Evolutionary conservation across 2,113 vertebrate species (phyloP), one percentile per base, ranked within the genome.

Genomic region (Eleginops maclovinus): DNA sequence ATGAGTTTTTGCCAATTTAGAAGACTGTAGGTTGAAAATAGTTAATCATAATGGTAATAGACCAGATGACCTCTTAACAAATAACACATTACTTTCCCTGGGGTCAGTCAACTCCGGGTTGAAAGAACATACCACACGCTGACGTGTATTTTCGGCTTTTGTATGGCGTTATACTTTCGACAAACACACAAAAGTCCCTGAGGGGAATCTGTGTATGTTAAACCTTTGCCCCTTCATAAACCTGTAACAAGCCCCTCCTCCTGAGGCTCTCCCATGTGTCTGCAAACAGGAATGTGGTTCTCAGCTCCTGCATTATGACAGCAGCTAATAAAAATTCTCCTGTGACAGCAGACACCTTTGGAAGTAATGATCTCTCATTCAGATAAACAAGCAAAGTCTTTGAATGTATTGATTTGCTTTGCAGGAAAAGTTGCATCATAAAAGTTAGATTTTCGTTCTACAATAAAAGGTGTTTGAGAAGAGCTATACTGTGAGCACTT

Each of bases 161-260:
- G 46, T 28, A 9, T 21, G 19, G 26, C 16, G 65, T 60, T 58
- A 43, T 3, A 60, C 43, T 41, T 31, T 21, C 46, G 4, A 41
- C 54, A 68, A 15, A 51, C 31, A 46, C 61, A 75, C 51, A 63
- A 65, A 73, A 41, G 69, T 28, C 49, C 70, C 73, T 83, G 16
- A 74, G 17, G 67, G 69, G 51, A 82, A 86, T 75, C 64, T 75
- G 49, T 62, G 55, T 66, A 22, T 56, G n/a, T 19, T 21, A 36
- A 76, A 91, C 85, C 83, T 91, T 90, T 87, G 80, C 64, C 67
- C 89, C 40, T 6, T 75, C 64, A 87, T 87, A 88, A 92, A 85
- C 64, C 71, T 75, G 54, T 53, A 73, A 67, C 69, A 19, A 2
- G 1, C 28, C 54, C 17, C 24, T 26, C 76, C 75, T 60, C 46